Conservation (phyloP, 2,113 vertebrate genomes). For the Ibidorhyncha struthersii region DNA sequence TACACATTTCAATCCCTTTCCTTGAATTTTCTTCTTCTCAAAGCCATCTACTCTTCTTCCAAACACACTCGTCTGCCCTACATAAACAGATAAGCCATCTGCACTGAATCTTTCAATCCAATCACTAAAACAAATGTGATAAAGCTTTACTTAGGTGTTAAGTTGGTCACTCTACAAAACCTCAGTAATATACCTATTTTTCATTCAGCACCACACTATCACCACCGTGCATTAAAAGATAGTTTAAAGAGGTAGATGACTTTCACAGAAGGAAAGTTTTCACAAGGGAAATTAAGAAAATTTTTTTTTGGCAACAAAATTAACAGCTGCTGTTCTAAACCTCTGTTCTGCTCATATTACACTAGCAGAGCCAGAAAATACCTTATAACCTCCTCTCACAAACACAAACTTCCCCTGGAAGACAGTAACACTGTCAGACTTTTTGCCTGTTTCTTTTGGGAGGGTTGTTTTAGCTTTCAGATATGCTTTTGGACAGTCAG, state of each 20-base stretch:
- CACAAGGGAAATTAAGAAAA: neutral
- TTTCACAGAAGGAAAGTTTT: neutral
- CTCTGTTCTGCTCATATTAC: neutral
- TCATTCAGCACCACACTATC: neutral
- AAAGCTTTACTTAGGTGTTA: neutral
- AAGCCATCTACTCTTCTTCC: neutral
- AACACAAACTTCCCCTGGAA: neutral
- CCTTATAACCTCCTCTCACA: neutral
- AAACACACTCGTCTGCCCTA: neutral
- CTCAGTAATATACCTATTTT: neutral
- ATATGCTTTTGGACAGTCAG: neutral
- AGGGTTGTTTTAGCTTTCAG: neutral
- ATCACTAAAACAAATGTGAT: neutral
- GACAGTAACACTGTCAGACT: neutral
- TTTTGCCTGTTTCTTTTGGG: neutral
- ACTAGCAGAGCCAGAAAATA: neutral
- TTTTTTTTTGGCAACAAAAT: neutral
- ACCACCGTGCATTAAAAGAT: neutral
- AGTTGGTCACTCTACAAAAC: neutral
- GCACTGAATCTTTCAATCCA: neutral
- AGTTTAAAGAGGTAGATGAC: neutral
- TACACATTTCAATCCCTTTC: neutral
- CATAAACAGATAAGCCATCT: neutral
- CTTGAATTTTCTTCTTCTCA: neutral
- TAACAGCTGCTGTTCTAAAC: neutral